Percentiles rank a stretch among this genome's conserved stretches.
Evolutionary conservation across 2,888 invertebrate species (phyloP).

Genomic region (Heliothis peltigera): DNA sequence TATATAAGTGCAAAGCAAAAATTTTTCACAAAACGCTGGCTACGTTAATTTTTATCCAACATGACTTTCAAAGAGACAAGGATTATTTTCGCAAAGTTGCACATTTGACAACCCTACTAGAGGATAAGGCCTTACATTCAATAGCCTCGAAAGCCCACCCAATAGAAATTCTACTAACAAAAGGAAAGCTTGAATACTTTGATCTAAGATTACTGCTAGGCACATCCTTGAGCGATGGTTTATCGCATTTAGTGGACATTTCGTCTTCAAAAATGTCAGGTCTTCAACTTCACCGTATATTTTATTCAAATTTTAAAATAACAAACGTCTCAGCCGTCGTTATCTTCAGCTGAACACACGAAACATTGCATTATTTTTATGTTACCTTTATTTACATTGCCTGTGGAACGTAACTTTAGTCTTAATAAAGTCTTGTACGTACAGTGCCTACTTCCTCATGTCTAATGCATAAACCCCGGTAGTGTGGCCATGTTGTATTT

Average conservation of each 20-base stretch:
- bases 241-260: constrained; percentile 36
- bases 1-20: constrained; percentile 54
- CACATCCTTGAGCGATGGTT: constrained; percentile 52
- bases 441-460: not conserved
- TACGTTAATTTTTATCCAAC: constrained; percentile 41
- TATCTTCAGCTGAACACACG: not conserved
- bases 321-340: constrained; percentile 3
- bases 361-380: not conserved
- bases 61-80: constrained; percentile 37
- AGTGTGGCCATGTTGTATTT: not conserved
- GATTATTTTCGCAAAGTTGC: constrained; percentile 43
- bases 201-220: constrained; percentile 53
- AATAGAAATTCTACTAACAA: constrained; percentile 65
- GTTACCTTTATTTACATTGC: not conserved
- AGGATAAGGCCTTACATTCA: constrained; percentile 68
- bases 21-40: constrained; percentile 46
- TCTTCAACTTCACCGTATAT: constrained; percentile 21
- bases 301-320: constrained; percentile 44
- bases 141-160: constrained; percentile 70
- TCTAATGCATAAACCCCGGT: not conserved
- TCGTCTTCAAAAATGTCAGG: constrained; percentile 39
- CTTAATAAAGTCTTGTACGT: constrained; percentile 1
- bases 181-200: constrained; percentile 62
- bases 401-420: not conserved
- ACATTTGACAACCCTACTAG: constrained; percentile 50